Conservation (phyloP, 2,888 invertebrate species). For the Apodemia zela region DNA sequence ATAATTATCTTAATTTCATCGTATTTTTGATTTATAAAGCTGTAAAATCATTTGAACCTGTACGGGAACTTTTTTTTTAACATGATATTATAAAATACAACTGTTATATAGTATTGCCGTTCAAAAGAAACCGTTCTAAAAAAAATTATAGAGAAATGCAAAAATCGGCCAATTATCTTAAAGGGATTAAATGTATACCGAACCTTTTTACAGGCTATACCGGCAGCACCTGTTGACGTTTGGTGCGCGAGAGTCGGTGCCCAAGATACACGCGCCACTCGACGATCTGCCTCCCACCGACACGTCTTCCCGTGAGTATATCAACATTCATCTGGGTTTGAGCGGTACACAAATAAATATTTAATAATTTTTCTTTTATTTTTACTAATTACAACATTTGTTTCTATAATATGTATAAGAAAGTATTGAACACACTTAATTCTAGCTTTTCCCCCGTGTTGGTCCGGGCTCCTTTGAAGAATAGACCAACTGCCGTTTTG, state of each 20-base stretch:
- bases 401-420: too few relatives aligned
- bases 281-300: conserved; percentile 62
- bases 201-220: conserved; percentile 72
- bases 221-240: conserved; percentile 87
- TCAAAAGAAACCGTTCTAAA: conserved; percentile 33
- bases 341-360: too few relatives aligned
- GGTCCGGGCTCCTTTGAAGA: too few relatives aligned
- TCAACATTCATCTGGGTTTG: too few relatives aligned
- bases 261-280: conserved; percentile 61
- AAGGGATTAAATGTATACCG: not conserved
- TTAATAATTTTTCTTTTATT: too few relatives aligned
- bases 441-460: too few relatives aligned
- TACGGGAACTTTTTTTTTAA: conserved; percentile 27
- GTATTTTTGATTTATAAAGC: too few relatives aligned
- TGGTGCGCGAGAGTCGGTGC: conserved; percentile 76
- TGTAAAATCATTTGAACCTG: conserved; percentile 26
- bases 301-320: conserved; percentile 60
- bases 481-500: too few relatives aligned
- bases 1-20: too few relatives aligned
- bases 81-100: conserved; percentile 24
- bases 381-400: too few relatives aligned
- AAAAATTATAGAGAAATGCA: conserved; percentile 31
- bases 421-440: too few relatives aligned
- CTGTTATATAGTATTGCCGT: conserved; percentile 26
- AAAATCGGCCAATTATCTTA: conserved; percentile 30